Evolutionary conservation across 2,888 invertebrate genomes (phyloP).

Genomic region (Drosophila putrida): DNA sequence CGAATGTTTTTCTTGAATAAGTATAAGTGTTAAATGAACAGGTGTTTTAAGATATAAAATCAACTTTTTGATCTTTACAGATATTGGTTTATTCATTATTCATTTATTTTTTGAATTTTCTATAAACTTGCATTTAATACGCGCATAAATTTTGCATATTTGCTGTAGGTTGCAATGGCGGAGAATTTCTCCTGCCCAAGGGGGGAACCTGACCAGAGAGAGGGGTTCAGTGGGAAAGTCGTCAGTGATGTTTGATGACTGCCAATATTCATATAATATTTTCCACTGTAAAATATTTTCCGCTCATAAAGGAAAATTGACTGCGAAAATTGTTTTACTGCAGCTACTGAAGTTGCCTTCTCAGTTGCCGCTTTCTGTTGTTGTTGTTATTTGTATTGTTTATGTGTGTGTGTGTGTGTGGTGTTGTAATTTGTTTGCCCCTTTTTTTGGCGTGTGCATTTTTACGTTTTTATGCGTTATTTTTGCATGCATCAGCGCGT

Average conservation of each 20-base stretch:
- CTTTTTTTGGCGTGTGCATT: constrained; percentile 67
- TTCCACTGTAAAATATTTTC: constrained; percentile 73
- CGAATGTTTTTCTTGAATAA: too few relatives aligned
- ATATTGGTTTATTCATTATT: neutral
- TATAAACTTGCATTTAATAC: neutral
- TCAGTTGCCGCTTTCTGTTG: constrained; percentile 28
- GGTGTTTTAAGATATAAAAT: too few relatives aligned
- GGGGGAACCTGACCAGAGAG: too few relatives aligned
- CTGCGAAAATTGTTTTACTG: constrained; percentile 81
- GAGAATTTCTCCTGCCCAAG: neutral
- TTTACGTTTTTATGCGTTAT: constrained; percentile 80
- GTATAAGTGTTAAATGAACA: too few relatives aligned
- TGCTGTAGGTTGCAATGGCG: neutral
- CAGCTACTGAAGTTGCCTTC: constrained; percentile 57
- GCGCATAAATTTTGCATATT: neutral
- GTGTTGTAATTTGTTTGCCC: constrained; percentile 73
- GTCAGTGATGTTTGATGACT: constrained; percentile 26
- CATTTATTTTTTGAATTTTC: neutral
- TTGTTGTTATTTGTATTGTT: constrained; percentile 45
- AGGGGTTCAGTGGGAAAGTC: too few relatives aligned
- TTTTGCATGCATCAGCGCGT: constrained; percentile 81
- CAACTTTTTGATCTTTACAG: neutral
- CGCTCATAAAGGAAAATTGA: constrained; percentile 81
- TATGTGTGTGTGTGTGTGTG: constrained; percentile 20
- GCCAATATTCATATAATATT: constrained; percentile 77